phyloP scores from a whole-genome alignment of 2,113 vertebrate genomes.

The human (Homo sapiens) region DNA sequence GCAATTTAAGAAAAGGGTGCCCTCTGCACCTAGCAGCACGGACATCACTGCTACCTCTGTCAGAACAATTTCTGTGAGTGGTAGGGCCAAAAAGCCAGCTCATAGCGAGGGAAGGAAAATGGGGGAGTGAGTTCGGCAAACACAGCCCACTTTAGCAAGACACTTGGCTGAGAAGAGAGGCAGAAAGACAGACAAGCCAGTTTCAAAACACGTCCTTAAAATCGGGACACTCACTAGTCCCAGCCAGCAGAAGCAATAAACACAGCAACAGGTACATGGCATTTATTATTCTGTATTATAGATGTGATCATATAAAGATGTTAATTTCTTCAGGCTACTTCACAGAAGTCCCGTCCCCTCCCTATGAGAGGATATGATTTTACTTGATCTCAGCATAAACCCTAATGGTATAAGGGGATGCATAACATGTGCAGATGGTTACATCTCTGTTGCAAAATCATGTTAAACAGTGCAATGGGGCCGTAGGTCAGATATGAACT shows the following conservation, averaged over 20 bases:
- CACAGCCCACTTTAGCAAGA: background rate
- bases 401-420: no score
- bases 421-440: fast-evolving
- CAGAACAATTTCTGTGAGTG: fast-evolving
- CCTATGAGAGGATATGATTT: fast-evolving
- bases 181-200: background rate
- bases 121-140: background rate
- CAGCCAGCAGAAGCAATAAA: fast-evolving
- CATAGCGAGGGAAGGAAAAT: fast-evolving
- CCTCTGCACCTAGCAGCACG: fast-evolving
- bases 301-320: fast-evolving
- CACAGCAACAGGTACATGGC: fast-evolving
- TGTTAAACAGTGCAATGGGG: fast-evolving
- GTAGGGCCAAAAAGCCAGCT: no score
- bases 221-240: background rate
- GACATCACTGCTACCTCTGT: background rate
- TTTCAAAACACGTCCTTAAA: background rate
- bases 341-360: background rate
- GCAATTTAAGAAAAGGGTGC: background rate
- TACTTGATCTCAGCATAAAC: background rate
- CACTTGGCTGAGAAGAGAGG: background rate
- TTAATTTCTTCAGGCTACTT: background rate
- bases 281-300: background rate
- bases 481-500: no score
- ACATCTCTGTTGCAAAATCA: background rate